A percentile compares a stretch with the other conserved stretches of the same genome.
phyloP scores from a whole-genome alignment of 2,888 invertebrate species.

The Drosophila flavopinicola region DNA sequence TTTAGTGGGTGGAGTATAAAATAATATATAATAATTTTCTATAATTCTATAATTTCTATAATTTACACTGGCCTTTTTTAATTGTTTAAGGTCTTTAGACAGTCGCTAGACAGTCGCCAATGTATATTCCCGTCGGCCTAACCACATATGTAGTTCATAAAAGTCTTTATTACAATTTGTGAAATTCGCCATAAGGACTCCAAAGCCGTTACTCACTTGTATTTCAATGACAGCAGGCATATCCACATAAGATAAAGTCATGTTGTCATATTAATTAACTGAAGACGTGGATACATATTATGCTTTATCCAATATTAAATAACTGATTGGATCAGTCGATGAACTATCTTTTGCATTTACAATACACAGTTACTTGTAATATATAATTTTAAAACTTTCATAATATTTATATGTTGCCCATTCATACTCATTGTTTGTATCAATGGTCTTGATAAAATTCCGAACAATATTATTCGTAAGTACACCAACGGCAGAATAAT shows the following conservation, averaged over 20 bases:
- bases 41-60: too few relatives aligned
- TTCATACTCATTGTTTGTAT: not conserved
- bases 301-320: not conserved
- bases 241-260: constrained; percentile 90
- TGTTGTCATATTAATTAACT: constrained; percentile 80
- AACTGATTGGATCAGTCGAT: constrained; percentile 1
- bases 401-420: not conserved
- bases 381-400: constrained; percentile 3
- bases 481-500: constrained; percentile 22
- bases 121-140: constrained; percentile 6
- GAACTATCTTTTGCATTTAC: not conserved
- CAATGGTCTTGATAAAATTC: not conserved
- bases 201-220: constrained; percentile 86
- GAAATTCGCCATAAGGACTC: not conserved
- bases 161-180: not conserved
- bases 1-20: too few relatives aligned
- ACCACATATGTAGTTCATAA: not conserved
- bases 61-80: too few relatives aligned
- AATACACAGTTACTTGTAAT: constrained; percentile 9
- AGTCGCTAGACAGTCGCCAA: not conserved
- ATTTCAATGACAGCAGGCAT: constrained; percentile 91
- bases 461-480: constrained; percentile 6
- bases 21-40: too few relatives aligned
- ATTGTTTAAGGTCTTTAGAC: not conserved
- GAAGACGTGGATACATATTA: not conserved